Evolutionary conservation across 2,113 vertebrate genomes (phyloP).

Genomic region (Callionymus lyra): DNA sequence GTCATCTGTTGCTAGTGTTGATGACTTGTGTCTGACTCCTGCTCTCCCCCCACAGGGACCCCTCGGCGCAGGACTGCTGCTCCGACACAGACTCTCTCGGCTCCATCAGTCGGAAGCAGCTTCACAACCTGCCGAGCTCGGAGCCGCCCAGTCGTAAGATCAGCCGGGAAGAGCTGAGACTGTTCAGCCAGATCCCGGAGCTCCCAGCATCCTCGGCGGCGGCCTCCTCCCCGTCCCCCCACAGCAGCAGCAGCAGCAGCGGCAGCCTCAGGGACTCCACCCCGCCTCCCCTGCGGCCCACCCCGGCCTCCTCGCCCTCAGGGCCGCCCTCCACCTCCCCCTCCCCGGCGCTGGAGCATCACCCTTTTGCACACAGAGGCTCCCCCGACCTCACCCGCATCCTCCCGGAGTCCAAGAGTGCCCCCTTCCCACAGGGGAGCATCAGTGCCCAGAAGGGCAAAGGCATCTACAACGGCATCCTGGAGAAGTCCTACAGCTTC

Average conservation of each 20-base stretch:
- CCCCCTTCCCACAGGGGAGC: slow-evolving; percentile 70
- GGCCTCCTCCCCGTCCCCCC: slow-evolving; percentile 22
- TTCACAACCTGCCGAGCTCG: slow-evolving; percentile 71
- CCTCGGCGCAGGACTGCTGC: slow-evolving; percentile 69
- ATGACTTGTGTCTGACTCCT: background rate
- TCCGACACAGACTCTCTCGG: slow-evolving; percentile 86
- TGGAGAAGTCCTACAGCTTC: slow-evolving; percentile 97
- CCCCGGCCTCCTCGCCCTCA: slow-evolving; percentile 65
- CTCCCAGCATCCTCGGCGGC: slow-evolving; percentile 44
- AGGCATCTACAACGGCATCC: slow-evolving; percentile 83
- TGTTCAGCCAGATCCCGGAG: slow-evolving; percentile 70
- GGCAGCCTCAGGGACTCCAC: slow-evolving; percentile 68
- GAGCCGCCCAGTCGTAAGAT: slow-evolving; percentile 78
- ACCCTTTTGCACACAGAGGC: slow-evolving; percentile 66
- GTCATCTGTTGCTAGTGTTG: too few relatives aligned
- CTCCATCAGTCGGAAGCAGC: slow-evolving; percentile 77
- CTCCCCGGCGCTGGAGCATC: slow-evolving; percentile 63
- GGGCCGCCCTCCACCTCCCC: slow-evolving; percentile 59
- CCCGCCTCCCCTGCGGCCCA: slow-evolving; percentile 34
- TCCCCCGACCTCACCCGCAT: slow-evolving; percentile 79
- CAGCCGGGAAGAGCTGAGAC: slow-evolving; percentile 83
- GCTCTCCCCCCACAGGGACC: slow-evolving; percentile 61
- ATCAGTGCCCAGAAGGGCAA: slow-evolving; percentile 58
- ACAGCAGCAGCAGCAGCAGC: slow-evolving; percentile 36
- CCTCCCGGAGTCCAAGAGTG: slow-evolving; percentile 81